Conservation (phyloP, 1,140 invertebrate species). For the Pantala flavescens region DNA sequence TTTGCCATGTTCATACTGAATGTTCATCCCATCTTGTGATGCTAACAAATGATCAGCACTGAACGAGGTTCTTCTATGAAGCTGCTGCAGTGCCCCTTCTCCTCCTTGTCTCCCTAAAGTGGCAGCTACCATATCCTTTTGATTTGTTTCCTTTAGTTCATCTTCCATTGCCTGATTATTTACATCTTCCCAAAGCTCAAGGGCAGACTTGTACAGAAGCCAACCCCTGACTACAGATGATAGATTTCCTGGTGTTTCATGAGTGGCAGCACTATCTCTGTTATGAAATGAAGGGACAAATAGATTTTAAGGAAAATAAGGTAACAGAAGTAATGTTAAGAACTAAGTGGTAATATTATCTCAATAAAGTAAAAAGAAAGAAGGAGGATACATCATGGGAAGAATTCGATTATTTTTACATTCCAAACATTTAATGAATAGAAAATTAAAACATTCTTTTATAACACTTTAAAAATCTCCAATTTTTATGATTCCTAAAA, state of each 20-base stretch:
- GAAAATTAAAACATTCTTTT: too few species aligned
- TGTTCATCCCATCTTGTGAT: not conserved
- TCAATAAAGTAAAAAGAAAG: too few species aligned
- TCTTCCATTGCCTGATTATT: constrained; percentile 15
- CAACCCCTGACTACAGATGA: constrained; percentile 26
- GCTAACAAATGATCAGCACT: not conserved
- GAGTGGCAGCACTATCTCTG: not conserved
- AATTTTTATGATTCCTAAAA: too few species aligned
- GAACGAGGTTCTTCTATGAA: not conserved
- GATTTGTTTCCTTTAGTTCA: not conserved
- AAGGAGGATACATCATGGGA: too few species aligned
- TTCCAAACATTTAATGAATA: too few species aligned
- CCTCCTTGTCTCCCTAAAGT: constrained; percentile 20
- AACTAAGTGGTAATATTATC: too few species aligned
- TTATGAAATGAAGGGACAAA: not conserved
- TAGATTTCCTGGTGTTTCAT: constrained; percentile 5
- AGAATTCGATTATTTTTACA: too few species aligned
- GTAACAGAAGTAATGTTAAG: not conserved
- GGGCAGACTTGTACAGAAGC: constrained; percentile 38
- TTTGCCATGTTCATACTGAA: not conserved
- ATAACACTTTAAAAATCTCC: too few species aligned
- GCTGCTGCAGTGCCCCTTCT: not conserved
- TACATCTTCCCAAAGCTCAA: constrained; percentile 38
- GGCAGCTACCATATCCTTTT: constrained; percentile 10
- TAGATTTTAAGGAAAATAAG: not conserved